These are phyloP conservation scores for Wiebesia pumilae DNA, from an alignment of 1,140 invertebrate genomes.

Conservation along the genomic window DNA sequence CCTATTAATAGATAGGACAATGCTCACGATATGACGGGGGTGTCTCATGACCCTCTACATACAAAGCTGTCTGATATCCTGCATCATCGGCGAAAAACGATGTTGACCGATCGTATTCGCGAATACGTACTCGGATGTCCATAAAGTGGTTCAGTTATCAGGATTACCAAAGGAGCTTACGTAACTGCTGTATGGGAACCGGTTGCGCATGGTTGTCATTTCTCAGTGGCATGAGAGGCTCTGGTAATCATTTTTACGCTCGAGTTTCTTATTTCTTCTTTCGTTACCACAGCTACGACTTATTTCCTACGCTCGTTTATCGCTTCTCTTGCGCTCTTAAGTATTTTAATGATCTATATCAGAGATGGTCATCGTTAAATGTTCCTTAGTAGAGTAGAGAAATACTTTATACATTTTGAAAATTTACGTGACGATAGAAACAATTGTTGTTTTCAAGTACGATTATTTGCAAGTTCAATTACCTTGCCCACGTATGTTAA, in stretches of 20 bases:
- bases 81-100: not conserved
- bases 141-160: conserved; percentile 17
- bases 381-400: not conserved
- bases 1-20: too few species aligned
- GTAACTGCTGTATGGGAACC: conserved; percentile 24
- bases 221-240: not conserved
- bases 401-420: conserved; percentile 12
- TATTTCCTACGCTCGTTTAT: conserved; percentile 4
- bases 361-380: not conserved
- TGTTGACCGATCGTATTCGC: not conserved
- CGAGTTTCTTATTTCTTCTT: not conserved
- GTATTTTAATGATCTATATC: conserved; percentile 1
- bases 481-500: not conserved
- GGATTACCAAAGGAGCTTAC: conserved; percentile 9
- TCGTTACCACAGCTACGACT: not conserved
- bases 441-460: not conserved
- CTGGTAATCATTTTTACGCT: not conserved
- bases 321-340: too few species aligned
- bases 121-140: not conserved
- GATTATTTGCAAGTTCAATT: not conserved
- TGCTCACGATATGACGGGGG: too few species aligned
- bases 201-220: conserved; percentile 31
- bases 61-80: not conserved
- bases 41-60: not conserved
- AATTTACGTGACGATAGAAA: not conserved